Conservation (phyloP, 2,888 invertebrate genomes). For the Eugnorisma glareosa region DNA sequence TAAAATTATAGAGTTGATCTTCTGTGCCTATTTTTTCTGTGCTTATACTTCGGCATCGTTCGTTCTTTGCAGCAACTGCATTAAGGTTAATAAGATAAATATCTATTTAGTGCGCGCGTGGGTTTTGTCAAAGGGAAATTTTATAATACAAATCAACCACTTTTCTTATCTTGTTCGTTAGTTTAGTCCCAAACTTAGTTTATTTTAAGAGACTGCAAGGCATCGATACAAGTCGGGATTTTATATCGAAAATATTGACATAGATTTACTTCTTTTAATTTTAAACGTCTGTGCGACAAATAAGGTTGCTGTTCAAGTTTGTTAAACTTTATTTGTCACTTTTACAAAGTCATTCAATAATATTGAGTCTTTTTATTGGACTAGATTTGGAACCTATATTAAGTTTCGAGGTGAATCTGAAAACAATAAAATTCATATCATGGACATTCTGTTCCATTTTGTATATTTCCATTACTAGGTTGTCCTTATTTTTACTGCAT, state of each 20-base stretch:
- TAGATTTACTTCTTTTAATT: background rate
- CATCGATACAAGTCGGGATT: background rate
- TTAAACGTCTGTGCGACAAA: background rate
- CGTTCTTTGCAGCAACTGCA: constrained; percentile 17
- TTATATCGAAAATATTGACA: background rate
- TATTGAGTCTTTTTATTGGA: background rate
- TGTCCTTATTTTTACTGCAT: background rate
- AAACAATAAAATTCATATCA: background rate
- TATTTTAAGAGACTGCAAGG: background rate
- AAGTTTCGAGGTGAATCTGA: background rate
- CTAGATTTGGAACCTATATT: background rate
- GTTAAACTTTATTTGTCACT: background rate
- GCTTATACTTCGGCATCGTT: background rate
- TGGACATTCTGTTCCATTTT: background rate
- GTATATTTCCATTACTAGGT: background rate
- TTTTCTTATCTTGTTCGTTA: background rate
- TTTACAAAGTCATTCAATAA: background rate
- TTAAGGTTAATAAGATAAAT: constrained; percentile 36
- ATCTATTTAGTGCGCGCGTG: constrained; percentile 31
- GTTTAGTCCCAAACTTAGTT: background rate
- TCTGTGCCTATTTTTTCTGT: background rate
- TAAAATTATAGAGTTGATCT: background rate
- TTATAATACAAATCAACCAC: background rate
- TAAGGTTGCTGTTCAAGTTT: background rate
- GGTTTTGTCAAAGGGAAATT: constrained; percentile 30